A percentile compares a stretch with the other conserved stretches of the same genome.
phyloP scores from a whole-genome alignment of 2,888 invertebrate genomes.

The Drosophila recens region DNA sequence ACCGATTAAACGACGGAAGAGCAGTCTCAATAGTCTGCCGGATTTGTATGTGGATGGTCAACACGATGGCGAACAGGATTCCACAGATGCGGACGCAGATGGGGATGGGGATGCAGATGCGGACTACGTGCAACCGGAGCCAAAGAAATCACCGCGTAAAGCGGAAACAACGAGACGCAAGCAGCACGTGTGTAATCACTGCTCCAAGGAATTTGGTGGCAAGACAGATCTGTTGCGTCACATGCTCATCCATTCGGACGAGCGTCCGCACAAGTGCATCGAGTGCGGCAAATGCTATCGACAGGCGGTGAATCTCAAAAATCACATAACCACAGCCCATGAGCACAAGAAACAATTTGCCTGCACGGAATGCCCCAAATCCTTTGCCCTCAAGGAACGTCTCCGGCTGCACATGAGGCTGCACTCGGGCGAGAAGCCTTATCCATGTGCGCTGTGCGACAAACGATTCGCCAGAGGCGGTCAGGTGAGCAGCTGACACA shows the following conservation, averaged over 20 bases:
- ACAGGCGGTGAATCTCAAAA: conserved; percentile 88
- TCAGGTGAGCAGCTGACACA: conserved; percentile 86
- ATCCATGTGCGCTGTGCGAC: conserved; percentile 88
- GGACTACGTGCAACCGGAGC: conserved; percentile 58
- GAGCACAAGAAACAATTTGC: conserved; percentile 86
- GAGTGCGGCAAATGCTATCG: conserved; percentile 88
- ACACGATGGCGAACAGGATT: conserved; percentile 48
- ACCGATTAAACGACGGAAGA: conserved; percentile 57
- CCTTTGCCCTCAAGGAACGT: conserved; percentile 91
- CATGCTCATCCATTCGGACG: conserved; percentile 88
- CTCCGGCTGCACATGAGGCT: conserved; percentile 90
- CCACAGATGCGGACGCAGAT: conserved; percentile 37
- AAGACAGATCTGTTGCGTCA: conserved; percentile 90
- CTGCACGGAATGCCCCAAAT: conserved; percentile 91
- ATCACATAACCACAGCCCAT: conserved; percentile 86
- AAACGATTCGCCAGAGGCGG: conserved; percentile 91
- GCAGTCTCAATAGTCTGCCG: conserved; percentile 62
- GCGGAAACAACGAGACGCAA: conserved; percentile 70
- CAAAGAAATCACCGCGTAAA: conserved; percentile 37
- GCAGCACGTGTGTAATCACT: conserved; percentile 87
- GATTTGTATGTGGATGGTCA: conserved; percentile 41
- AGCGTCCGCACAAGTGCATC: conserved; percentile 88
- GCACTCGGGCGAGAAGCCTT: conserved; percentile 90
- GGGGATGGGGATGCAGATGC: conserved; percentile 39
- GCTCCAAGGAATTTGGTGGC: conserved; percentile 88